phyloP scores from a whole-genome alignment of 2,113 vertebrate species.

The Alexandromys fortis region DNA sequence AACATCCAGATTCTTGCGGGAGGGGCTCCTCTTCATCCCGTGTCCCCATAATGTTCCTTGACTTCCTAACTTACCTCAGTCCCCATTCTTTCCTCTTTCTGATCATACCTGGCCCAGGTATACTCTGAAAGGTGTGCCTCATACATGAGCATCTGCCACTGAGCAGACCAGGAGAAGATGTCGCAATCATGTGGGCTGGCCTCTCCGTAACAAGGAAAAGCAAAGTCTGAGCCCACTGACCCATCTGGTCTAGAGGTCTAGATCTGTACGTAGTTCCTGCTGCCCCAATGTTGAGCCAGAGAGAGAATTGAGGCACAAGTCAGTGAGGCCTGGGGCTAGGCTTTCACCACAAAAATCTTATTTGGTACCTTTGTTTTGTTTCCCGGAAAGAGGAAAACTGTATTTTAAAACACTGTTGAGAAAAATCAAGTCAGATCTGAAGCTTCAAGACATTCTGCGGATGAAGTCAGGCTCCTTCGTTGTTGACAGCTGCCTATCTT shows the following conservation, averaged over 20 bases:
- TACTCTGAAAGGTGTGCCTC: not conserved
- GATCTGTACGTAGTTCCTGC: not conserved
- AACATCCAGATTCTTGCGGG: not conserved
- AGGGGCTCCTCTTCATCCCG: not conserved
- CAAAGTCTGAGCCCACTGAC: not conserved
- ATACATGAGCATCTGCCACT: not conserved
- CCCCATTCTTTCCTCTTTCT: not conserved
- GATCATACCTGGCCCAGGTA: not conserved
- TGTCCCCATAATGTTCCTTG: not conserved
- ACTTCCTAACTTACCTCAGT: not conserved
- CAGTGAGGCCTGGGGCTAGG: rapidly evolving
- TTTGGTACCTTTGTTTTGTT: not conserved
- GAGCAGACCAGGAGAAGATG: not conserved
- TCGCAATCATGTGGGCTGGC: rapidly evolving
- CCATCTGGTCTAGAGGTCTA: not conserved
- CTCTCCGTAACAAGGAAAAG: not conserved
- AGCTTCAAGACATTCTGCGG: slow-evolving; percentile 40
- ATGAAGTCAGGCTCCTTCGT: slow-evolving; percentile 49
- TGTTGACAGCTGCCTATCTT: not conserved
- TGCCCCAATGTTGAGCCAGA: not conserved
- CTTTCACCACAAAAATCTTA: not conserved
- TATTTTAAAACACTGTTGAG: slow-evolving; percentile 59
- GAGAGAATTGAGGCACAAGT: not conserved
- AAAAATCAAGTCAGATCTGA: slow-evolving; percentile 69
- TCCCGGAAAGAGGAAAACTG: not conserved